phyloP scores from a whole-genome alignment of 2,113 vertebrate species.

The Antechinus flavipes region DNA sequence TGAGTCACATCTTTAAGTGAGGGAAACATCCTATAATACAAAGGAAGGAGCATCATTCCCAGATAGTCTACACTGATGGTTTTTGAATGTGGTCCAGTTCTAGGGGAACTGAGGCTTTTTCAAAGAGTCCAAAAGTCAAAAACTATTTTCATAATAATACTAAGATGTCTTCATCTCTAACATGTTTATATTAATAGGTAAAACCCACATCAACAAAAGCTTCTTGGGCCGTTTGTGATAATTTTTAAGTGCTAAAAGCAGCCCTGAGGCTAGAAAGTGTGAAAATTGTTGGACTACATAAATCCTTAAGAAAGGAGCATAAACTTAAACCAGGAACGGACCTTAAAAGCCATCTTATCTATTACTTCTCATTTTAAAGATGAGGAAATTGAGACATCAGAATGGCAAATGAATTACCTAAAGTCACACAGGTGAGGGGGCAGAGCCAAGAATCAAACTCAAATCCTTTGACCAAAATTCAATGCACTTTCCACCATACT shows the following conservation, averaged over 20 bases:
- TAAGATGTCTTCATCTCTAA: no score
- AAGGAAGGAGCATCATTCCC: no score
- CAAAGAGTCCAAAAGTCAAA: no score
- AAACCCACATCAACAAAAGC: background rate
- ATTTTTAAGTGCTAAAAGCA: background rate
- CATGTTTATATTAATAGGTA: no score
- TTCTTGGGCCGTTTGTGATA: background rate
- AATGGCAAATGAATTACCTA: constrained; percentile 10
- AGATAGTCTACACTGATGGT: no score
- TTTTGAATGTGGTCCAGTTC: no score
- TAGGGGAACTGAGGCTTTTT: no score
- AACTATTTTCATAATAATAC: no score
- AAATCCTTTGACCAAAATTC: background rate
- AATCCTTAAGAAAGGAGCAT: background rate
- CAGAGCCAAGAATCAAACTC: background rate
- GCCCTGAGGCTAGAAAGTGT: background rate
- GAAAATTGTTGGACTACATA: background rate
- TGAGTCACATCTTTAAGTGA: no score
- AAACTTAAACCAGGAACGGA: background rate
- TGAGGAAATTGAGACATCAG: background rate
- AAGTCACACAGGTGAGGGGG: background rate
- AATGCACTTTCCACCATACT: background rate
- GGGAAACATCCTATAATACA: no score
- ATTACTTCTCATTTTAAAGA: constrained; percentile 17
- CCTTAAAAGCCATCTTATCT: background rate